Percentiles rank a stretch among this genome's conserved stretches.
phyloP scores from a whole-genome alignment of 2,888 invertebrate species.

The Bellardia bayeri region DNA sequence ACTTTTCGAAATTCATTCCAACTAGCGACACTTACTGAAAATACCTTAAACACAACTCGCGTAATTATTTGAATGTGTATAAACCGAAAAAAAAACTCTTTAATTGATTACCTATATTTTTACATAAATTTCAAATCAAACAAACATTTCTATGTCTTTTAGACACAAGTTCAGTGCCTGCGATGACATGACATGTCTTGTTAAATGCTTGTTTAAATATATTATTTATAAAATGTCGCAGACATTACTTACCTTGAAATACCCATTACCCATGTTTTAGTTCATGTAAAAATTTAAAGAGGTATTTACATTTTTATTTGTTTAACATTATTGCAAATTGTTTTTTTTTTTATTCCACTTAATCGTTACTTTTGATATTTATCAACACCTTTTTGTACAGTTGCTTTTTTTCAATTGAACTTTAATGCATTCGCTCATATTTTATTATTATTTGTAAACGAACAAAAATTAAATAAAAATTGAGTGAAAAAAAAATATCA shows the following conservation, averaged over 20 bases:
- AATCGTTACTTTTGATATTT: conserved; percentile 62
- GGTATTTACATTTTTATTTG: conserved; percentile 22
- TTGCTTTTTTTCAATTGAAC: conserved; percentile 45
- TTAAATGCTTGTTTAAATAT: background rate
- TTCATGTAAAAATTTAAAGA: background rate
- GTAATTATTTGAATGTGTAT: too few species aligned
- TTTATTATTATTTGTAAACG: conserved; percentile 24
- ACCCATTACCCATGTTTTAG: background rate
- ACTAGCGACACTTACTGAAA: too few species aligned
- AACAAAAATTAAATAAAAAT: conserved; percentile 1
- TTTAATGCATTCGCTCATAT: conserved; percentile 37
- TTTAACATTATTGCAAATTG: background rate
- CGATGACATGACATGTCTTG: background rate
- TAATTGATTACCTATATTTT: too few species aligned
- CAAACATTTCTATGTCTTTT: too few species aligned
- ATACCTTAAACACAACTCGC: too few species aligned
- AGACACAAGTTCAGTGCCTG: background rate
- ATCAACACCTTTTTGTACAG: conserved; percentile 18
- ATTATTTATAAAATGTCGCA: conserved; percentile 10
- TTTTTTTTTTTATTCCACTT: conserved; percentile 38
- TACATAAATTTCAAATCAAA: too few species aligned
- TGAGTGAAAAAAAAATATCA: background rate
- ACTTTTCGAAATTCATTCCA: too few species aligned
- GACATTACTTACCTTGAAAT: conserved; percentile 29
- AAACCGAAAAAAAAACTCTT: too few species aligned